Base-by-base conservation (phyloP, 2,797 vertebrate genomes). In the Ispidina picta region DNA sequence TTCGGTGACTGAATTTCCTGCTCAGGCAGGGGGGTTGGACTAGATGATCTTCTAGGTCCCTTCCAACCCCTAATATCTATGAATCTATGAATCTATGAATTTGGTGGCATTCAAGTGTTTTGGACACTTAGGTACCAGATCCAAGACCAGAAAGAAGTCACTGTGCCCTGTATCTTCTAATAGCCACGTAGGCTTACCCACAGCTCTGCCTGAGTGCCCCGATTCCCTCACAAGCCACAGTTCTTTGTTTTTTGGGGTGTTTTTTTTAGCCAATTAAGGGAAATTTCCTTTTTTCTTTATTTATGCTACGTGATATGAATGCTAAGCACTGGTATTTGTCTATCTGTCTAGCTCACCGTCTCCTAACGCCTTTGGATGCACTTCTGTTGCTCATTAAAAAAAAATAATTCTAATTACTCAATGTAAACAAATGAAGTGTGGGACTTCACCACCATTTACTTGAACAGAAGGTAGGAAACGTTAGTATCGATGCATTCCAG, bases 401-500 rank as follows among this genome's bases (percentile, higher is more conserved):
- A 90, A 87, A 86, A 91, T 69, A 89, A 83, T 90, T 83, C 93
- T 66, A 95, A 96, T 96, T 95, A 91, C 91, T 91, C 92, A 84
- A 48, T 72, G 81, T 96, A 96, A 97, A 96, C 95, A 97, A 96
- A 95, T 63, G 90, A 96, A 96, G 76, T 94, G 82, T 22, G 46
- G 89, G 48, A 79, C 86, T 95, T 95, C 92, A 28, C 84, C 74
- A 64, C 56, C 92, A 96, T 94, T 96, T 96, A 77, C 90, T 96
- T 86, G 95, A 97, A 97, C 97, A 97, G 96, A 97, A 97, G 96
- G 97, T 96, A 96, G 87, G 81, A 96, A 95, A 93, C 90, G 88
- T 96, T 96, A 82, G 83, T 95, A 96, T 96, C 65, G 12, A 95
- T 89, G 95, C 94, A 95, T 96, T 97, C 95, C 95, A 95, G 95